Percentiles rank a stretch among this genome's conserved stretches.
Conservation (phyloP, 2,113 vertebrate genomes). For the Glaucidium brasilianum region DNA sequence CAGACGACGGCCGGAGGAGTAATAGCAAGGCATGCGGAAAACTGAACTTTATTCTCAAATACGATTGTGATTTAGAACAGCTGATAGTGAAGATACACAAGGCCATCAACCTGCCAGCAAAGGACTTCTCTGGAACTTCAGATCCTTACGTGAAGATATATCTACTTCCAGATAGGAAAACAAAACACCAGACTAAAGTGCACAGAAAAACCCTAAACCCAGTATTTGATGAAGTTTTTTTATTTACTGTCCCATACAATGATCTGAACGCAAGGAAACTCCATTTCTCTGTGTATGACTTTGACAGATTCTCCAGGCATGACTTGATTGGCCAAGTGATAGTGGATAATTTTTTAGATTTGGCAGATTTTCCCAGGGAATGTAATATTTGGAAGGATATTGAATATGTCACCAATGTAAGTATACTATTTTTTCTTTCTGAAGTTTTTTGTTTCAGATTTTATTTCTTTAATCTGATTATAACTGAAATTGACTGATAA, state of each 20-base stretch:
- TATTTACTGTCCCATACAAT: constrained; percentile 94
- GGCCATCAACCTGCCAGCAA: constrained; percentile 93
- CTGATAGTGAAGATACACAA: constrained; percentile 98
- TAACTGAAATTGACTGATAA: background rate
- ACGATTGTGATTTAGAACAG: constrained; percentile 95
- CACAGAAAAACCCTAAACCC: constrained; percentile 98
- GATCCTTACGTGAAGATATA: constrained; percentile 99
- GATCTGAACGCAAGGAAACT: constrained; percentile 92
- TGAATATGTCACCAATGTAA: constrained; percentile 95
- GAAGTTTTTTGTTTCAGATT: background rate
- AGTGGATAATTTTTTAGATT: constrained; percentile 98
- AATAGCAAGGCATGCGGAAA: constrained; percentile 86
- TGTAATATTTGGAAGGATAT: constrained; percentile 94
- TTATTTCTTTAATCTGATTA: background rate
- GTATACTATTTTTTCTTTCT: constrained; percentile 65
- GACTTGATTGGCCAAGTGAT: constrained; percentile 97
- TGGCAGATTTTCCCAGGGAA: constrained; percentile 96
- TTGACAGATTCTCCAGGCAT: constrained; percentile 97
- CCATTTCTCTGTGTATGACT: constrained; percentile 98
- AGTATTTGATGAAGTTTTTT: constrained; percentile 97
- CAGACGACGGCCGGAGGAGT: constrained; percentile 83
- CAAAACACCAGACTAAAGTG: constrained; percentile 99
- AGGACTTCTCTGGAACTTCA: constrained; percentile 98
- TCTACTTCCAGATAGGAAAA: constrained; percentile 94
- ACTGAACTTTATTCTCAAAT: constrained; percentile 94